Evolutionary conservation across 2,113 vertebrate species (phyloP), one percentile per base, ranked within the genome.

Genomic region (Callopanchax toddi): DNA sequence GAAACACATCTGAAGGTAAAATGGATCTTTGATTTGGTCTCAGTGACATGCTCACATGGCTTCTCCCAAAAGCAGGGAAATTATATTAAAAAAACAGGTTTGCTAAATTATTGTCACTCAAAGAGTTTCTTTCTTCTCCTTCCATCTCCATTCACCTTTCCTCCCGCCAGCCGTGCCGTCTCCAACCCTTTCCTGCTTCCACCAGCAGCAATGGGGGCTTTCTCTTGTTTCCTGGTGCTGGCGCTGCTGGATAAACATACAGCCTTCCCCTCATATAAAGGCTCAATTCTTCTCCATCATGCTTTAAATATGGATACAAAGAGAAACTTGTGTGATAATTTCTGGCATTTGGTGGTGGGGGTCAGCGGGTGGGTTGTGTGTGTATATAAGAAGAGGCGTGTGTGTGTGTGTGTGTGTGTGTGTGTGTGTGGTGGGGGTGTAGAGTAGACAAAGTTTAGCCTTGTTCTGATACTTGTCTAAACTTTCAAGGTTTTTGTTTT

Each of bases 291-390:
- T 92, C 89, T 88, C 85, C 82, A 78, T 81, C 84, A 76, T 88
- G 90, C 87, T 90, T 91, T 90, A 89, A 91, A 91, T 90, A 90
- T 89, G 91, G 91, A 91, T 87, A 92, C 89, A 93, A 92, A 93
- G 90, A 89, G 85, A 92, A 92, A 92, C 87, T 88, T 91, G 90
- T 91, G 90, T 90, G 92, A 91, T 93, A 84, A 92, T 92, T 92
- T 92, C 86, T 92, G 92, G 91, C 90, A 92, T 87, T 87, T 90
- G 87, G 78, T 67, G 80, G 78, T 83, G 60, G 84, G 77, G 81
- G 84, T 82, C 70, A 74, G 76, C 17, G 61, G 76, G 67, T 59
- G 78, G 86, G 66, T 60, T 67, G 43, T 63, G 55, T 77, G 62
- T 72, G 73, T 78, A 69, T 71, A 60, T 12, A 37, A 37, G 36